A percentile compares a stretch with the other conserved stretches of the same genome.
These are phyloP conservation scores for Hirudinaria manillensis DNA, from an alignment of 2,888 invertebrate genomes.

Conservation along the genomic window DNA sequence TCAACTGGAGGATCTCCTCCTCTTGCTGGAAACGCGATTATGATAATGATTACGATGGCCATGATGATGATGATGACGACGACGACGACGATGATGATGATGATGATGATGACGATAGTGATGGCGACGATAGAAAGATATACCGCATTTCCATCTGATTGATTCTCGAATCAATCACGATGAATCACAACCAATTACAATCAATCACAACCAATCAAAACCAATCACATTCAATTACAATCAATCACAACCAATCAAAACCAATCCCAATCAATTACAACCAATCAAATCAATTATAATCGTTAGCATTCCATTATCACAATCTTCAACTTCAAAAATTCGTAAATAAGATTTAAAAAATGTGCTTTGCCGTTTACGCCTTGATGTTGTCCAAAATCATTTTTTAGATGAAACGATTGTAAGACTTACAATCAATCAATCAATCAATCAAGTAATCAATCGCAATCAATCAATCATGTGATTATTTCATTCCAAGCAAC, in stretches of 20 bases:
- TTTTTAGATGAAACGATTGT: no score
- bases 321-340: no score
- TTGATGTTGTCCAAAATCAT: no score
- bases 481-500: no score
- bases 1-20: slow-evolving; percentile 31
- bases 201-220: neutral
- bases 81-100: neutral
- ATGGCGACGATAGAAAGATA: slow-evolving; percentile 19
- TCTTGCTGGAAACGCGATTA: slow-evolving; percentile 25
- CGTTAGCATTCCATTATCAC: neutral
- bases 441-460: no score
- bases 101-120: slow-evolving; percentile 19
- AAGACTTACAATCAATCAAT: no score
- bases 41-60: neutral
- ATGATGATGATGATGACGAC: slow-evolving; percentile 11
- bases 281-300: neutral
- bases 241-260: neutral
- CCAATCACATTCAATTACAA: neutral
- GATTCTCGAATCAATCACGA: neutral
- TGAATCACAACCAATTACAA: neutral
- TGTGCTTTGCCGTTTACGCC: no score
- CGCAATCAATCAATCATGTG: no score
- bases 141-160: neutral
- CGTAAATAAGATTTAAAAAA: no score
- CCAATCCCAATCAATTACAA: neutral